A percentile compares a stretch with the other conserved stretches of the same genome.
phyloP scores from a whole-genome alignment of 2,113 vertebrate genomes.

The Bombycilla garrulus region DNA sequence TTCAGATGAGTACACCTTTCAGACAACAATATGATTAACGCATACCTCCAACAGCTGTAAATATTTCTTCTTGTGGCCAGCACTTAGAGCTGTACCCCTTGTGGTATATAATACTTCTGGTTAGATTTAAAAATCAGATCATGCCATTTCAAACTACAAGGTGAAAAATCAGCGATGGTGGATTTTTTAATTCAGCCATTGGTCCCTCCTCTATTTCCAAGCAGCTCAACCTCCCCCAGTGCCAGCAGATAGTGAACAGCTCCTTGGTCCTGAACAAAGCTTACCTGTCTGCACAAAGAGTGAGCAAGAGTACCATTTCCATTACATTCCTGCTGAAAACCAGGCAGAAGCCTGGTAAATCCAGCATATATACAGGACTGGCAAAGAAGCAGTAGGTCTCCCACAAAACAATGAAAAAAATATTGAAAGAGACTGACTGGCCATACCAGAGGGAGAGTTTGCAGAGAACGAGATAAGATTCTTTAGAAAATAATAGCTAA shows the following conservation, averaged over 20 bases:
- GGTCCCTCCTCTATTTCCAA: background rate
- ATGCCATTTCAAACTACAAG: background rate
- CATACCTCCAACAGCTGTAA: background rate
- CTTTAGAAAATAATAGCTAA: background rate
- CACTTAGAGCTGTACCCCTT: background rate
- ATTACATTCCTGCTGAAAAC: background rate
- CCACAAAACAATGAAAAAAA: background rate
- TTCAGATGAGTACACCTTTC: background rate
- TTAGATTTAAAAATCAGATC: background rate
- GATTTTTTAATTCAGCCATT: background rate
- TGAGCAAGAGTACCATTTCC: background rate
- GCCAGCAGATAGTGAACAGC: background rate
- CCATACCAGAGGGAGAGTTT: background rate
- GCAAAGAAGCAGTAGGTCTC: background rate
- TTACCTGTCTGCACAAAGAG: background rate
- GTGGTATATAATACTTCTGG: background rate
- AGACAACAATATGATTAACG: fast-evolving
- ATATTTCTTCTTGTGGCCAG: background rate
- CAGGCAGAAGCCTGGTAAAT: background rate
- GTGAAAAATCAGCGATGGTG: background rate
- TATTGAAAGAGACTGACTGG: background rate
- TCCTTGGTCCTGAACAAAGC: background rate
- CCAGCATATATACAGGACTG: background rate
- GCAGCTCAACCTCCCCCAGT: background rate
- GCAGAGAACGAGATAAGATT: background rate